These are phyloP conservation scores for Oxyteleia sp. DNA, from an alignment of 2,888 invertebrate genomes.

Conservation along the genomic window DNA sequence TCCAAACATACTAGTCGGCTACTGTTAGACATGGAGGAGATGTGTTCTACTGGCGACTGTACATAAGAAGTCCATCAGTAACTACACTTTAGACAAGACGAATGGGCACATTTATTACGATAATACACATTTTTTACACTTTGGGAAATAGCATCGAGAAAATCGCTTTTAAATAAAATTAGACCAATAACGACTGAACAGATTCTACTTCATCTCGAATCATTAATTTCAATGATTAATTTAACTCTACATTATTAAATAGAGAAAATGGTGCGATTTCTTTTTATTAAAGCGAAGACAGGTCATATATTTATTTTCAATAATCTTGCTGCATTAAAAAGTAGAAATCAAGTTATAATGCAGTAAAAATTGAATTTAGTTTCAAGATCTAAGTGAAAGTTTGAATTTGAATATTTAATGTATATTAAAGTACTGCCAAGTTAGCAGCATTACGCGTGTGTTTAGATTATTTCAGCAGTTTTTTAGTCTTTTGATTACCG, in stretches of 20 bases:
- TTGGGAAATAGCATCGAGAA: constrained; percentile 34
- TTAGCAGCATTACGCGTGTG: constrained; percentile 5
- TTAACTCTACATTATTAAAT: neutral
- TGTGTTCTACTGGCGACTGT: constrained; percentile 28
- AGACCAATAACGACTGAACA: constrained; percentile 3
- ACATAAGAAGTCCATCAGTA: constrained; percentile 34
- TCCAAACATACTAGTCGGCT: constrained; percentile 43
- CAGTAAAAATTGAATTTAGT: constrained; percentile 2
- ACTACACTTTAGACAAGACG: constrained; percentile 44
- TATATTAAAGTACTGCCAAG: constrained; percentile 17
- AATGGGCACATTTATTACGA: constrained; percentile 45
- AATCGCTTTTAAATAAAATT: constrained; percentile 24
- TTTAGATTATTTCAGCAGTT: constrained; percentile 6
- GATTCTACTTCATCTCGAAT: neutral
- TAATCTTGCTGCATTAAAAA: neutral
- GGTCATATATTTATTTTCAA: neutral
- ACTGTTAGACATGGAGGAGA: constrained; percentile 33
- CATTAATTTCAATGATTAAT: constrained; percentile 22
- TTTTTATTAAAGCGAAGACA: neutral
- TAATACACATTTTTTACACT: constrained; percentile 33
- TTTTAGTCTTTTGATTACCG: constrained; percentile 9
- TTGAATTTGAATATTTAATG: constrained; percentile 17
- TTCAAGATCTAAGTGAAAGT: constrained; percentile 30
- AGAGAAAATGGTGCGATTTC: constrained; percentile 3
- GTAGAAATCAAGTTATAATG: neutral